These are phyloP conservation scores for Gallinago media DNA, from an alignment of 2,113 vertebrate species.

Conservation along the genomic window DNA sequence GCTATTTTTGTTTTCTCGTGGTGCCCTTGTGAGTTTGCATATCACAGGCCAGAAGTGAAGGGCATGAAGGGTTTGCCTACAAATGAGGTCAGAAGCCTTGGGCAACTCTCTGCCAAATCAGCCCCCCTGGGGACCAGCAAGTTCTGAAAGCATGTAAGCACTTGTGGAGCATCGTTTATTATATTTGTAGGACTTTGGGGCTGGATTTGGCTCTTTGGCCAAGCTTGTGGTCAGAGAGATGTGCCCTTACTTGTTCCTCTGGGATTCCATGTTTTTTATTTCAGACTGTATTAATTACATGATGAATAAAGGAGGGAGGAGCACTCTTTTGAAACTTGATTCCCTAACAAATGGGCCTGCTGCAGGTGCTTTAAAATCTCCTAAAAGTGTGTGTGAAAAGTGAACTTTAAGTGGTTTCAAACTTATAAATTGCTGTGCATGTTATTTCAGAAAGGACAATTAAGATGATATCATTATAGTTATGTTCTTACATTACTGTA, in stretches of 20 bases:
- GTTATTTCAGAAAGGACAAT: neutral
- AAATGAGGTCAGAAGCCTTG: neutral
- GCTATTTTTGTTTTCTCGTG: neutral
- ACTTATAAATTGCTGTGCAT: neutral
- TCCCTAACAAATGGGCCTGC: neutral
- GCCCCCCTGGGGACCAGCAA: fast-evolving
- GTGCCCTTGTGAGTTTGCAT: neutral
- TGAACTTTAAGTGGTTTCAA: neutral
- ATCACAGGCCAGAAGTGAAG: neutral
- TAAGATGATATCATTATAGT: neutral
- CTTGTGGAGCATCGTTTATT: fast-evolving
- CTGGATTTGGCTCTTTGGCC: neutral
- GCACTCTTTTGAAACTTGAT: neutral
- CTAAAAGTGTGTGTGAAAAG: neutral
- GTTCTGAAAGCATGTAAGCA: neutral
- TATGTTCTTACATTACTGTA: neutral
- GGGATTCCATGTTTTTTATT: neutral
- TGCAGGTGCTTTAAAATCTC: neutral
- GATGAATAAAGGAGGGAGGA: neutral
- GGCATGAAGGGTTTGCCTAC: fast-evolving
- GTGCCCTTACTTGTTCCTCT: neutral
- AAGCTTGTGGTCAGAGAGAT: neutral
- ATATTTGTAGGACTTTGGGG: neutral
- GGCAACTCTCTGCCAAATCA: neutral
- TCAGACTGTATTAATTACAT: neutral